Evolutionary conservation across 2,113 vertebrate genomes (phyloP), one percentile per base, ranked within the genome.

Genomic region (Sigmodon hispidus): DNA sequence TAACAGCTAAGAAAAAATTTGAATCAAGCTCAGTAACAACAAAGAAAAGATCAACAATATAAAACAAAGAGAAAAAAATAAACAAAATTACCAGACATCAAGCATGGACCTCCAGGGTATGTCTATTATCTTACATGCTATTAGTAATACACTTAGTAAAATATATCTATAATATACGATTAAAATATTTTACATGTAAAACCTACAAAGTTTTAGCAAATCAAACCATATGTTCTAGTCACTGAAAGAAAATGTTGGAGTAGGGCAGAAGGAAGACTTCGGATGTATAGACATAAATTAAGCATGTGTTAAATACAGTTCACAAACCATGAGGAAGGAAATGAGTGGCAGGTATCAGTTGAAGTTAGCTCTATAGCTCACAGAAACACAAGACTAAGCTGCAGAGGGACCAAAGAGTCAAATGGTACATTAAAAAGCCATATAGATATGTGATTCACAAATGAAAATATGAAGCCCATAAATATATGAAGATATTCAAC

Each of bases 361-460:
- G 45, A 52, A 65, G 88, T 75, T 17, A 52, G 40, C 22, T 75
- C 73, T 43, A n/a, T 75, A 80, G 48, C 24, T 94, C 76, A 84
- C 26, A 43, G 57, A 76, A 55, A 50, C 40, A 85, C 31, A 95
- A 67, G 87, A 86, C 89, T 91, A 72, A 80, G 73, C 69, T 61
- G 12, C 34, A 92, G 45, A 70, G 4, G 17, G 26, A 77, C 10
- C 19, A 76, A 83, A 70, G 59, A 76, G 9, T 17, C 50, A 65
- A 45, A 22, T 29, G 29, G 81, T 61, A 65, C 61, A 79, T 73
- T 79, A 50, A 65, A 83, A 59, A 92, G 40, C 26, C 57, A 22
- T 26, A 7, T 5, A n/a, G 73, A 70, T 15, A 45, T 21, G 24
- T 45, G 65, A 95, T 81, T 69, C 40, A 40, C 76, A 81, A 80